Evolutionary conservation across 1,140 invertebrate genomes (phyloP).

Genomic region (Trichonephila inaurata): DNA sequence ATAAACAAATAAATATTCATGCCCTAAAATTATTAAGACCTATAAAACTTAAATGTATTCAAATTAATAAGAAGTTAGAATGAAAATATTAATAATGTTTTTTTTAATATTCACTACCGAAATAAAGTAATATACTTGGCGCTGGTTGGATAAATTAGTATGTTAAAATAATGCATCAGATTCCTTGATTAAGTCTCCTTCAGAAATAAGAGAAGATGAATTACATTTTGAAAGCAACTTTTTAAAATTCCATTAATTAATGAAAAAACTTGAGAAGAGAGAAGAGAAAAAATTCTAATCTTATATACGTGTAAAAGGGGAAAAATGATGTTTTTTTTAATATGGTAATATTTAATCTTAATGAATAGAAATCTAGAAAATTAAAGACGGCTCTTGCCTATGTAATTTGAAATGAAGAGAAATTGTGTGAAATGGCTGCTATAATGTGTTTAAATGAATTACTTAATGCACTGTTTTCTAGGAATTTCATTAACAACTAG

Average conservation of each 20-base stretch:
- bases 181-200: not conserved
- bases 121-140: not conserved
- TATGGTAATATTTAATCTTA: not conserved
- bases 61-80: not conserved
- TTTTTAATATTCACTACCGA: not conserved
- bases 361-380: not conserved
- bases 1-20: constrained; percentile 2
- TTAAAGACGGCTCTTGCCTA: not conserved
- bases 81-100: not conserved
- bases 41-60: not conserved
- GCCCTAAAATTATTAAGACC: not conserved
- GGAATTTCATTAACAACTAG: too few species aligned
- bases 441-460: not conserved
- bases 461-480: too few species aligned
- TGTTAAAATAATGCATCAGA: not conserved
- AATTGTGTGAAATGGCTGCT: not conserved
- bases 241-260: constrained; percentile 7
- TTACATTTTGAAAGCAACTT: not conserved
- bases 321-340: not conserved
- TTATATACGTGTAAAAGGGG: not conserved
- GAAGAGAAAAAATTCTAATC: not conserved
- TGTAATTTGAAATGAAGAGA: not conserved
- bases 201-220: not conserved
- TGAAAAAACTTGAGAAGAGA: not conserved
- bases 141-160: not conserved